Evolutionary conservation across 2,113 vertebrate genomes (phyloP).

Genomic region (Phalacrocorax carbo): DNA sequence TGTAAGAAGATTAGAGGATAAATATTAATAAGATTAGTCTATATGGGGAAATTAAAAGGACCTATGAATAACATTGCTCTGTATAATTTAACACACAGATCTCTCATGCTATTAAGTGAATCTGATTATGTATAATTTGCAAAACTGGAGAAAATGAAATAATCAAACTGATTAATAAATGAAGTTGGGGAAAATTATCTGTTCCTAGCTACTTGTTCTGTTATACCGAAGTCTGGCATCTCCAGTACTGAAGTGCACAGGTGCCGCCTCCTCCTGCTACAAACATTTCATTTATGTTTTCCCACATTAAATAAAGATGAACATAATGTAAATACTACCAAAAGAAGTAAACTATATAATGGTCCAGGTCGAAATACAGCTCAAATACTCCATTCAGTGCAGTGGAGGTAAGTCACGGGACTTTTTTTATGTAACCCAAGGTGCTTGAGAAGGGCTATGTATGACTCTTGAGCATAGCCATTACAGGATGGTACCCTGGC

Average conservation of each 20-base stretch:
- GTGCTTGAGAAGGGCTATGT: neutral
- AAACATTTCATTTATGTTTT: neutral
- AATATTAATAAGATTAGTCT: constrained; percentile 48
- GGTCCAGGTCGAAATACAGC: neutral
- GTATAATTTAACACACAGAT: constrained; percentile 22
- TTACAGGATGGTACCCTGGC: neutral
- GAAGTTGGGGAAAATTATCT: neutral
- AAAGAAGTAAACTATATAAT: neutral
- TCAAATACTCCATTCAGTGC: rapidly evolving
- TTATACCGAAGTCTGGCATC: neutral
- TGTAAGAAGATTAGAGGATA: constrained; percentile 9
- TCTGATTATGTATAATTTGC: constrained; percentile 17
- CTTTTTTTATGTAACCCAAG: too few species aligned
- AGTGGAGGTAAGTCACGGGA: neutral
- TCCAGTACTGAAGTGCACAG: neutral
- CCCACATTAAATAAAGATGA: neutral
- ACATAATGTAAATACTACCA: neutral
- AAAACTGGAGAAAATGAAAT: neutral
- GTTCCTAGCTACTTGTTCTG: neutral
- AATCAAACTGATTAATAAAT: constrained; percentile 34
- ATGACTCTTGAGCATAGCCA: neutral
- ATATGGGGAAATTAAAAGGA: constrained; percentile 3
- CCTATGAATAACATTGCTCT: neutral
- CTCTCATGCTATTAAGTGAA: neutral
- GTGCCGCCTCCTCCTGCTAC: neutral